Evolutionary conservation across 2,797 vertebrate species (phyloP).

Genomic region (Vultur gryphus): DNA sequence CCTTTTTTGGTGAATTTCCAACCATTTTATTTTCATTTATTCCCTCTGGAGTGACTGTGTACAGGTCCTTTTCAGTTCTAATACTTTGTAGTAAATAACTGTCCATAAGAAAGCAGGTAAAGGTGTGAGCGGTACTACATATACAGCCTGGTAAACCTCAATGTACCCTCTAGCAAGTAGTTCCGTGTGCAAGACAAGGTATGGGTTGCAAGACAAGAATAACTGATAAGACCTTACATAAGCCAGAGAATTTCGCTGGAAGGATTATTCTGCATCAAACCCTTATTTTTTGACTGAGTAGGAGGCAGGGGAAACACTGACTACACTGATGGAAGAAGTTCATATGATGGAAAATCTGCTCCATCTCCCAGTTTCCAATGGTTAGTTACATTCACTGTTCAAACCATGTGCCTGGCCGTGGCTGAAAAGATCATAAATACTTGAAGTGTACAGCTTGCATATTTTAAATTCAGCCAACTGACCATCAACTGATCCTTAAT

Average conservation of each 20-base stretch:
- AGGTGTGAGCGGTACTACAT: background rate
- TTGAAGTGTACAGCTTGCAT: background rate
- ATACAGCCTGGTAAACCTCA: background rate
- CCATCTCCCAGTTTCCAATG: conserved; percentile 22
- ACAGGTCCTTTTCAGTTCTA: background rate
- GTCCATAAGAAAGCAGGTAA: background rate
- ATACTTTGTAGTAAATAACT: background rate
- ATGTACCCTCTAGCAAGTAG: background rate
- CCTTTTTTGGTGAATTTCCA: background rate
- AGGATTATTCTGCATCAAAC: background rate
- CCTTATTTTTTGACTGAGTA: background rate
- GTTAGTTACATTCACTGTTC: background rate
- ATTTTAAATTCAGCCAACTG: conserved; percentile 20
- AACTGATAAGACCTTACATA: background rate
- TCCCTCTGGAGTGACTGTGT: background rate
- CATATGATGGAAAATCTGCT: conserved; percentile 17
- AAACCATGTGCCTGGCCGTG: background rate
- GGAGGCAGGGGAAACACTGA: conserved; percentile 4
- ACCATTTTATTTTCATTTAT: background rate
- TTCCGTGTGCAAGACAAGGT: background rate
- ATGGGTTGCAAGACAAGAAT: background rate
- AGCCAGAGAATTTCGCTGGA: background rate
- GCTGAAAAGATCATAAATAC: conserved; percentile 17
- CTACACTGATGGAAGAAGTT: background rate
- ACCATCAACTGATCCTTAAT: background rate